Percentiles rank a stretch among this genome's conserved stretches.
Conservation (phyloP, 2,888 invertebrate species). For the Dendrolimus houi region DNA sequence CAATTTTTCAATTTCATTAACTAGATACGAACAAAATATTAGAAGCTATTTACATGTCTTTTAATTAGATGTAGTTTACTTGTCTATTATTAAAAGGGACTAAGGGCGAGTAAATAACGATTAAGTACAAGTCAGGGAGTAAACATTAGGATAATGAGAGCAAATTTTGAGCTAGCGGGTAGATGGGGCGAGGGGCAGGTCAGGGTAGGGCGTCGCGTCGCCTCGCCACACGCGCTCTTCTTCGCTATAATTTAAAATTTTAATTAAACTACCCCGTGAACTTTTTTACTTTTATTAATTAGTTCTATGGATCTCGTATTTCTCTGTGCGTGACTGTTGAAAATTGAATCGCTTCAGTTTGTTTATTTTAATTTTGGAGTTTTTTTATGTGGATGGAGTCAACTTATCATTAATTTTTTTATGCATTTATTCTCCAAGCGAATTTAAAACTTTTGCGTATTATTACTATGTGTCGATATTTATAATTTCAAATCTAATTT, state of each 20-base stretch:
- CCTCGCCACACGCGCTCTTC: constrained; percentile 40
- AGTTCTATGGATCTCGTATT: constrained; percentile 14
- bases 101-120: background rate
- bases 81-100: background rate
- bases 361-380: too few species aligned
- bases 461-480: too few species aligned
- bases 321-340: background rate
- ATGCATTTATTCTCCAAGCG: too few species aligned
- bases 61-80: background rate
- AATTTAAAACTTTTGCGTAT: too few species aligned
- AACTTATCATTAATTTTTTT: too few species aligned
- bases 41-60: background rate
- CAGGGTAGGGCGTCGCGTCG: constrained; percentile 7
- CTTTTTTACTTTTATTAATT: constrained; percentile 47
- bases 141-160: background rate
- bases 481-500: too few species aligned
- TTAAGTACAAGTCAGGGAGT: background rate
- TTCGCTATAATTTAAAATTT: constrained; percentile 66
- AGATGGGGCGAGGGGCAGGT: too few species aligned
- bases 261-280: constrained; percentile 62
- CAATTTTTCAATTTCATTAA: too few species aligned
- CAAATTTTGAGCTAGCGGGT: too few species aligned
- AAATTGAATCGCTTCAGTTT: too few species aligned
- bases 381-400: too few species aligned
- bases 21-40: too few species aligned